These are phyloP conservation scores for Rhagonycha lutea DNA, from an alignment of 2,888 invertebrate species.

Conservation along the genomic window DNA sequence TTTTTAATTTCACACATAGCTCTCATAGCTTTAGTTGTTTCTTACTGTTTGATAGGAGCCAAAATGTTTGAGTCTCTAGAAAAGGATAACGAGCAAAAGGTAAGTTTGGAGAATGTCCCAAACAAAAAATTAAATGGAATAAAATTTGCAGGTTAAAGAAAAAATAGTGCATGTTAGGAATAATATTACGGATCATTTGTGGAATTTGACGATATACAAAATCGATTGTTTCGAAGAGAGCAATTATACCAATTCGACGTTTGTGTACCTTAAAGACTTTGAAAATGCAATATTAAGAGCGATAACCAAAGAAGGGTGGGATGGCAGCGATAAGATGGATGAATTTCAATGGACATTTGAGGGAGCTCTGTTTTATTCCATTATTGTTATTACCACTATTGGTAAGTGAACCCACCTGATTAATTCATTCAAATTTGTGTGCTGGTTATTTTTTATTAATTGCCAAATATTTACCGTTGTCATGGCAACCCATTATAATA, in stretches of 20 bases:
- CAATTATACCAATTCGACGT: slow-evolving; percentile 80
- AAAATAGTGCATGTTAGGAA: slow-evolving; percentile 73
- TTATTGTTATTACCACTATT: slow-evolving; percentile 94
- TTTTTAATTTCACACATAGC: slow-evolving; percentile 89
- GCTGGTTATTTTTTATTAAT: background rate
- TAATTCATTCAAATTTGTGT: background rate
- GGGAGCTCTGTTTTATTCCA: slow-evolving; percentile 91
- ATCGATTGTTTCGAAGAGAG: slow-evolving; percentile 71
- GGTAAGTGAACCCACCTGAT: slow-evolving; percentile 65
- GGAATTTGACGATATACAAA: slow-evolving; percentile 70
- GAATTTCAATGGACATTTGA: slow-evolving; percentile 81
- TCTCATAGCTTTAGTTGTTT: slow-evolving; percentile 83
- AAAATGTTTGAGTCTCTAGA: slow-evolving; percentile 82
- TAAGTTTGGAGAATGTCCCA: slow-evolving; percentile 48
- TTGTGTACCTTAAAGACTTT: slow-evolving; percentile 61
- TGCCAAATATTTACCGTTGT: background rate
- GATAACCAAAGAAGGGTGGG: slow-evolving; percentile 89
- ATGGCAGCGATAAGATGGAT: slow-evolving; percentile 67
- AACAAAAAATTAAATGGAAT: background rate
- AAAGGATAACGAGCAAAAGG: slow-evolving; percentile 73
- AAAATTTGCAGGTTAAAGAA: slow-evolving; percentile 68
- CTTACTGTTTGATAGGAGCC: slow-evolving; percentile 88
- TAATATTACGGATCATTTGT: slow-evolving; percentile 78
- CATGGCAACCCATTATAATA: background rate
- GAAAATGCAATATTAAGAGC: slow-evolving; percentile 76